Percentiles rank a stretch among this genome's conserved stretches.
phyloP scores from a whole-genome alignment of 2,113 vertebrate species.

The Thryonomys swinderianus region DNA sequence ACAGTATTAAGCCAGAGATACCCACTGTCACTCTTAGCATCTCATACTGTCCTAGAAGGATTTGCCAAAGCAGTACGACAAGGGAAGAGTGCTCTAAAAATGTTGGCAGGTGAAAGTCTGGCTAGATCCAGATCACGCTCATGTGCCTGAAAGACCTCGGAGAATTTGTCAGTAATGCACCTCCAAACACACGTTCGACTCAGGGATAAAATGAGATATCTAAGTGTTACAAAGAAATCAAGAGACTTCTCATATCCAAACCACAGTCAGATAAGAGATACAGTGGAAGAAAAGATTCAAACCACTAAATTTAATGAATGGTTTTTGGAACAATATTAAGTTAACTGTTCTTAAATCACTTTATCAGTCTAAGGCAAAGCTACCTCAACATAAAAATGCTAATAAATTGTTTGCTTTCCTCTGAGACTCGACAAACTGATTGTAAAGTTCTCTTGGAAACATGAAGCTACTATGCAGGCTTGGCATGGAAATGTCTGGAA shows the following conservation, averaged over 20 bases:
- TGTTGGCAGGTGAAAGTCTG: neutral
- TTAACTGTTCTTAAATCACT: neutral
- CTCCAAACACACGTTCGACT: neutral
- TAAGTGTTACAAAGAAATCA: neutral
- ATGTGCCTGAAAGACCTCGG: neutral
- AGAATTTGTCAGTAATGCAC: neutral
- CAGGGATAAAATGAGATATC: neutral
- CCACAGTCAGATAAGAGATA: neutral
- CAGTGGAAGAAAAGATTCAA: neutral
- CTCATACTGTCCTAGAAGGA: neutral
- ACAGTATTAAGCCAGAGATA: neutral
- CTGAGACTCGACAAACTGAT: neutral
- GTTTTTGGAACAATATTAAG: neutral
- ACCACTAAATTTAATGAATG: neutral
- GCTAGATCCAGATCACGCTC: neutral
- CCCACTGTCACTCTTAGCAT: neutral
- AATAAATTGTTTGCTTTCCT: neutral
- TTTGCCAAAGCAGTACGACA: neutral
- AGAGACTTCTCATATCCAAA: neutral
- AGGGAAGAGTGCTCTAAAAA: neutral
- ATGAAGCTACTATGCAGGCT: neutral
- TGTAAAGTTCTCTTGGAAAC: neutral
- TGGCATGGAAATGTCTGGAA: neutral
- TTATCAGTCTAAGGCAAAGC: neutral
- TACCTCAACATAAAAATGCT: neutral